Conservation (phyloP, 2,113 vertebrate species). For the Merops nubicus region DNA sequence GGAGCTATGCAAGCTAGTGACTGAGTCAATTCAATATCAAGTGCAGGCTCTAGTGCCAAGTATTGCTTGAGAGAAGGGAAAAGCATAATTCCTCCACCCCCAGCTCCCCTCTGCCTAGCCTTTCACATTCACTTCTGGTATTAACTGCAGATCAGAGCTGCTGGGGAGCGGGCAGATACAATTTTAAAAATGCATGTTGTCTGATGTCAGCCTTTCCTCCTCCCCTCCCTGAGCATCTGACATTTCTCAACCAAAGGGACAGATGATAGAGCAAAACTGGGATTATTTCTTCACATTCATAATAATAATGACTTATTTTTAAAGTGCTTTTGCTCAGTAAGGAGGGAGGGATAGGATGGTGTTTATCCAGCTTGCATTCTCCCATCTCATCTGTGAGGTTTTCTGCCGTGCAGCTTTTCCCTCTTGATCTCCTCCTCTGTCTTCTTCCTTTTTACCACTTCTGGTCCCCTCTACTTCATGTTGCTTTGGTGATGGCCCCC, state of each 20-base stretch:
- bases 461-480: not conserved
- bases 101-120: slow-evolving; percentile 10
- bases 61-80: slow-evolving; percentile 33
- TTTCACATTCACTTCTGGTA: slow-evolving; percentile 24
- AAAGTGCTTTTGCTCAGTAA: slow-evolving; percentile 28
- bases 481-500: not conserved
- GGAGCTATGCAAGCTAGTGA: slow-evolving; percentile 8
- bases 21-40: slow-evolving; percentile 40
- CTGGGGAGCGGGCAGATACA: slow-evolving; percentile 37
- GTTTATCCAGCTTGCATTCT: not conserved
- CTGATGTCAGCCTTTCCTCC: slow-evolving; percentile 32
- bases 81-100: not conserved
- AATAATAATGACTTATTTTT: slow-evolving; percentile 46
- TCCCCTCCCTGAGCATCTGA: slow-evolving; percentile 10
- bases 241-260: not conserved
- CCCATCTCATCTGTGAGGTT: not conserved
- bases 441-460: not conserved
- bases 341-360: not conserved
- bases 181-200: slow-evolving; percentile 65
- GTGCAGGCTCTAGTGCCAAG: slow-evolving; percentile 39
- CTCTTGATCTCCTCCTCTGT: not conserved
- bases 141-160: slow-evolving; percentile 49
- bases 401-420: not conserved
- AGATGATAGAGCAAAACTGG: slow-evolving; percentile 43
- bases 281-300: slow-evolving; percentile 47